Percentiles rank a stretch among this genome's conserved stretches.
Evolutionary conservation across 1,140 invertebrate species (phyloP).

Genomic region (Hylaeus volcanicus): DNA sequence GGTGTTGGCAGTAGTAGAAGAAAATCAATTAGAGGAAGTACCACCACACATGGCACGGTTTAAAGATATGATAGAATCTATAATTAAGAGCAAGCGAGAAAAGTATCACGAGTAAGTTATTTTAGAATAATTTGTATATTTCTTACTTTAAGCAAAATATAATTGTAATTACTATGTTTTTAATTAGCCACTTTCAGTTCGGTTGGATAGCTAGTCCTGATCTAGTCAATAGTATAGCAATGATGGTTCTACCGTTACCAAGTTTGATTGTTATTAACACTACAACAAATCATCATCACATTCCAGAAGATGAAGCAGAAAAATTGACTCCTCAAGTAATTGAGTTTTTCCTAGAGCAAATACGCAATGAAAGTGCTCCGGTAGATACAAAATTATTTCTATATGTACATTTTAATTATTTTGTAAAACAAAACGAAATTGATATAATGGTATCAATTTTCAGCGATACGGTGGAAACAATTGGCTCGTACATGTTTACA

Average conservation of each 20-base stretch:
- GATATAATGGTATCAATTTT: constrained; percentile 54
- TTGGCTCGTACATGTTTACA: constrained; percentile 86
- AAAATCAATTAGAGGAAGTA: constrained; percentile 92
- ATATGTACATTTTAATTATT: constrained; percentile 2
- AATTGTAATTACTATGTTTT: constrained; percentile 40
- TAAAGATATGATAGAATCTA: constrained; percentile 90
- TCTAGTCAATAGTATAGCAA: constrained; percentile 94
- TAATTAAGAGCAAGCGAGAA: constrained; percentile 88
- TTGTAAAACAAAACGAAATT: constrained; percentile 3
- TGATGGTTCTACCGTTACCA: constrained; percentile 90
- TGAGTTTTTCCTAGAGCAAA: constrained; percentile 88
- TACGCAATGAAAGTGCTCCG: constrained; percentile 87
- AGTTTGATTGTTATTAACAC: constrained; percentile 94
- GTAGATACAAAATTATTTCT: constrained; percentile 75
- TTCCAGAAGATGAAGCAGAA: constrained; percentile 91
- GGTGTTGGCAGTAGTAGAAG: constrained; percentile 92
- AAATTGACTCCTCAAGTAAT: constrained; percentile 90
- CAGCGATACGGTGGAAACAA: constrained; percentile 91
- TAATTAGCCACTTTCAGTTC: constrained; percentile 90
- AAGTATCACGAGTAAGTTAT: constrained; percentile 87
- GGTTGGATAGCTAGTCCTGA: constrained; percentile 94
- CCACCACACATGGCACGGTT: constrained; percentile 91
- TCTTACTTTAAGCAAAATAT: constrained; percentile 2
- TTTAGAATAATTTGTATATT: background rate
- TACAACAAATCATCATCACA: constrained; percentile 93